These are phyloP conservation scores for Drosophila falleni DNA, from an alignment of 2,888 invertebrate species.

Conservation along the genomic window DNA sequence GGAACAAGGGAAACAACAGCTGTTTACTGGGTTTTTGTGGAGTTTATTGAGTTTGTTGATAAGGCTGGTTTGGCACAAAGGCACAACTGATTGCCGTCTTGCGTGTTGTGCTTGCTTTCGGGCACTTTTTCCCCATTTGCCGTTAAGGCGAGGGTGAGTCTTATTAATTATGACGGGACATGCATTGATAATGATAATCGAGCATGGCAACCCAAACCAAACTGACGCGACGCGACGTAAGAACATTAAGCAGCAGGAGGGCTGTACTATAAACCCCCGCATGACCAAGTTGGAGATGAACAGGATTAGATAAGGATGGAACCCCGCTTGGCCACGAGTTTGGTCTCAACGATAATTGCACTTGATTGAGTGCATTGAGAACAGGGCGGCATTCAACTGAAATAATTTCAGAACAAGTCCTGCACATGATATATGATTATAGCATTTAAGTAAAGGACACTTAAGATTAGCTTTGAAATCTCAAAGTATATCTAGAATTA, in stretches of 20 bases:
- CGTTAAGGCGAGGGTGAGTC: constrained; percentile 55
- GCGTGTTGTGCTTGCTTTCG: constrained; percentile 42
- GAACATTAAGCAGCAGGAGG: constrained; percentile 37
- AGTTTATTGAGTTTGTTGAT: constrained; percentile 35
- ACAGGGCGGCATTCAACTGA: constrained; percentile 8
- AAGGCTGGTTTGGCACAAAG: constrained; percentile 27
- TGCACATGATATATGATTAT: constrained; percentile 9
- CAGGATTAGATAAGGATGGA: constrained; percentile 40
- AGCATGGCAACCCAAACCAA: constrained; percentile 24
- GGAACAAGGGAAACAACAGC: constrained; percentile 46
- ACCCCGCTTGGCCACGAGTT: constrained; percentile 18
- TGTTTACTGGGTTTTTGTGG: constrained; percentile 43
- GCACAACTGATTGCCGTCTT: constrained; percentile 70
- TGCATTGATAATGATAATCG: constrained; percentile 69
- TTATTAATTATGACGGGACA: constrained; percentile 75
- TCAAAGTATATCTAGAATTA: background rate
- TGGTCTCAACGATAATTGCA: constrained; percentile 51
- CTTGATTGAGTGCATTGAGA: constrained; percentile 56
- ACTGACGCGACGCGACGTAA: constrained; percentile 1
- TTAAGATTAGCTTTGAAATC: background rate
- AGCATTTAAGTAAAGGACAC: background rate
- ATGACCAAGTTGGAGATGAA: constrained; percentile 15
- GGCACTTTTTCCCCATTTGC: constrained; percentile 9
- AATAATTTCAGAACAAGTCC: constrained; percentile 17
- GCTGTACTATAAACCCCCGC: constrained; percentile 10